phyloP scores from a whole-genome alignment of 2,888 invertebrate genomes.

The Cryptocephalus moraei region DNA sequence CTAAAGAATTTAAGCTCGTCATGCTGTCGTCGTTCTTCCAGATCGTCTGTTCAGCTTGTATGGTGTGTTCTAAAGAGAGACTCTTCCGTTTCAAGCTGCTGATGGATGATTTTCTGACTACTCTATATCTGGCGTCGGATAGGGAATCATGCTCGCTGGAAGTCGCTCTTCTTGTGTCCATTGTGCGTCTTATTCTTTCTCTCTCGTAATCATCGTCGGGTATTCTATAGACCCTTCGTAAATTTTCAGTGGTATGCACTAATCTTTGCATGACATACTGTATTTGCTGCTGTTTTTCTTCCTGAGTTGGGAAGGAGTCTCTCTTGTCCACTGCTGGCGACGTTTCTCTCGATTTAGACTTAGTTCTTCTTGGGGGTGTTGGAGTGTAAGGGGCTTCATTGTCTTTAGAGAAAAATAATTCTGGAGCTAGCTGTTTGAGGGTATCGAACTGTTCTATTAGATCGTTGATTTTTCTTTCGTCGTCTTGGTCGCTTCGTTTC shows the following conservation, averaged over 20 bases:
- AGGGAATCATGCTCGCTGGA: conserved; percentile 57
- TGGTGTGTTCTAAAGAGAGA: conserved; percentile 60
- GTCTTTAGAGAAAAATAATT: conserved; percentile 44
- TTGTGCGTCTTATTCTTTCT: conserved; percentile 35
- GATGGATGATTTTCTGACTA: conserved; percentile 16
- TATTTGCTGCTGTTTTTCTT: conserved; percentile 32
- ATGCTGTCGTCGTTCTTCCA: conserved; percentile 81
- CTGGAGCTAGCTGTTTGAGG: conserved; percentile 66
- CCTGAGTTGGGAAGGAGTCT: conserved; percentile 40
- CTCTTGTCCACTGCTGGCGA: conserved; percentile 49
- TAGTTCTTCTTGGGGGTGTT: conserved; percentile 58
- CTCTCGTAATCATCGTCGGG: conserved; percentile 45
- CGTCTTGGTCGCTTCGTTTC: conserved; percentile 49
- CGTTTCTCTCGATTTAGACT: conserved; percentile 61
- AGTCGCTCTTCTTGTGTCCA: conserved; percentile 41
- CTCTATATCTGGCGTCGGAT: conserved; percentile 15
- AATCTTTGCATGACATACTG: conserved; percentile 49
- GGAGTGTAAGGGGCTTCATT: conserved; percentile 48
- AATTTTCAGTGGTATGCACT: conserved; percentile 62
- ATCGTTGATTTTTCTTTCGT: conserved; percentile 59
- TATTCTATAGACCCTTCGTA: conserved; percentile 39
- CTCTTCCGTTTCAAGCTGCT: conserved; percentile 57
- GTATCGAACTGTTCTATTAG: conserved; percentile 65
- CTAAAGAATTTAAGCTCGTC: conserved; percentile 67
- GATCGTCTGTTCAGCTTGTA: conserved; percentile 51